phyloP scores from a whole-genome alignment of 2,113 vertebrate species.

The Ursus arctos region DNA sequence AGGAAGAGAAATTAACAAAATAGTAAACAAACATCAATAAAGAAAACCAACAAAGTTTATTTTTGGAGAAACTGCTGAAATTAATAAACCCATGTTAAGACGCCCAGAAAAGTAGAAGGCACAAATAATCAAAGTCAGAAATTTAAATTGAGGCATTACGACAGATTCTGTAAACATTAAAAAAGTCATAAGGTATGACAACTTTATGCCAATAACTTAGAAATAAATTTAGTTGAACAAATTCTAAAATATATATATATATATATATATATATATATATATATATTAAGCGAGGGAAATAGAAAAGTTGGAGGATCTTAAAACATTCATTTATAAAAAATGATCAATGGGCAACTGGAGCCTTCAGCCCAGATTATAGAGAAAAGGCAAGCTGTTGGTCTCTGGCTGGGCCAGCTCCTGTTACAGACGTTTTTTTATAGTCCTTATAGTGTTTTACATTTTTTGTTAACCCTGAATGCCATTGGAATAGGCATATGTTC shows the following conservation, averaged over 20 bases:
- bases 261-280: too few species aligned
- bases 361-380: background rate
- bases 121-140: background rate
- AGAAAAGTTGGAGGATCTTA: background rate
- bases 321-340: background rate
- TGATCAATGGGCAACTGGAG: background rate
- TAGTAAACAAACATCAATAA: background rate
- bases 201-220: conserved; percentile 34
- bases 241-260: background rate
- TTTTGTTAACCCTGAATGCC: background rate
- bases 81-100: background rate
- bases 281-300: background rate
- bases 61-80: background rate
- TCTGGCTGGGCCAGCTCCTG: background rate
- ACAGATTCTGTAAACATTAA: background rate
- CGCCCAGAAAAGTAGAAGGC: background rate
- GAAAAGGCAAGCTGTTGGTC: background rate
- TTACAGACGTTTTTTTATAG: background rate
- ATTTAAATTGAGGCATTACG: conserved; percentile 6
- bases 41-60: conserved; percentile 1
- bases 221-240: conserved; percentile 18
- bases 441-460: background rate
- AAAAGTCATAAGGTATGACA: background rate
- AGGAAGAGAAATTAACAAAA: background rate
- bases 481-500: background rate